Percentiles rank a stretch among this genome's conserved stretches.
phyloP scores from a whole-genome alignment of 2,888 invertebrate species.

The Drosophila phalerata region DNA sequence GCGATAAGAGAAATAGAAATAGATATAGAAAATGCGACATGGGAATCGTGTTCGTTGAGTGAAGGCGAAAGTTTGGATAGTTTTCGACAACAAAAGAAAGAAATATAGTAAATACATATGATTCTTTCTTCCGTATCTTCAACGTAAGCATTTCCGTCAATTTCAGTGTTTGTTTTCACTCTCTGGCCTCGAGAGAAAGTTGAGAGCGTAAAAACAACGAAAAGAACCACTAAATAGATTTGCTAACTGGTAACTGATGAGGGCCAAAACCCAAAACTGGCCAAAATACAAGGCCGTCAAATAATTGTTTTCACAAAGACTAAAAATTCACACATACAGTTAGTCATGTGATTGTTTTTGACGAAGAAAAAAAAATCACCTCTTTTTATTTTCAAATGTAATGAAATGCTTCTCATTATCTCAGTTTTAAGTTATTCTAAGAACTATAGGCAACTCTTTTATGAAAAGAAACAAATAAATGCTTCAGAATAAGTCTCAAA shows the following conservation, averaged over 20 bases:
- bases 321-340: not conserved
- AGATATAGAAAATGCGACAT: constrained; percentile 28
- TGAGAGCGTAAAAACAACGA: constrained; percentile 10
- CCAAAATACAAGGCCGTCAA: constrained; percentile 13
- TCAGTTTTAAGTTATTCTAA: too few relatives aligned
- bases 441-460: too few relatives aligned
- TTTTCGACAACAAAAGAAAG: constrained; percentile 13
- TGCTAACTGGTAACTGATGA: not conserved
- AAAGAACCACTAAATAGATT: constrained; percentile 23
- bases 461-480: too few relatives aligned
- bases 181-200: constrained; percentile 41
- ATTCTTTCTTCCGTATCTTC: constrained; percentile 36
- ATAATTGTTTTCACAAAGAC: not conserved
- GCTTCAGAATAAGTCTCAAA: too few relatives aligned
- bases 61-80: constrained; percentile 45
- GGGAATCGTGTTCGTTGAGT: constrained; percentile 12
- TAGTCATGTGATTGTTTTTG: not conserved
- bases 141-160: constrained; percentile 8
- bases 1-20: constrained; percentile 43
- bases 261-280: not conserved
- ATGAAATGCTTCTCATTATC: too few relatives aligned
- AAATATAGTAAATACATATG: constrained; percentile 1
- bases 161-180: constrained; percentile 27
- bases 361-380: not conserved
- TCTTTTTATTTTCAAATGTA: not conserved